phyloP scores from a whole-genome alignment of 2,888 invertebrate species.

The Oeneis ivallda region DNA sequence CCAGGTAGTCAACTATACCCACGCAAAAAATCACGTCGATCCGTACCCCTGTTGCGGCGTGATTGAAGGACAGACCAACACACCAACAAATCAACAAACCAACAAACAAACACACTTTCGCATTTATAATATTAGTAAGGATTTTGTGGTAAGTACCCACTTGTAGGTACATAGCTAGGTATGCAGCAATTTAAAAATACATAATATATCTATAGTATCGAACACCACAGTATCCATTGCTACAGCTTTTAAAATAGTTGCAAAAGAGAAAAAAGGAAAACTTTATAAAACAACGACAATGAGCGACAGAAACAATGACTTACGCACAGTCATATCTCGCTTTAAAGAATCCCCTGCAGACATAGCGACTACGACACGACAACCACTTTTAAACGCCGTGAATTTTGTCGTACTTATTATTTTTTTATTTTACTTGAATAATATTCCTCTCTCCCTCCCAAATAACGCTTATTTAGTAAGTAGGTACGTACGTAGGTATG shows the following conservation, averaged over 20 bases:
- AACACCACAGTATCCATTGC: background rate
- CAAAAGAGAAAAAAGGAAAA: conserved; percentile 1
- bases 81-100: too few species aligned
- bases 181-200: conserved; percentile 6
- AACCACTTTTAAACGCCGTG: background rate
- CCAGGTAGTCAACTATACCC: too few species aligned
- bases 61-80: too few species aligned
- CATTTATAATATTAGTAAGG: too few species aligned
- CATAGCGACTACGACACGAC: conserved; percentile 11
- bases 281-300: conserved; percentile 8
- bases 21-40: too few species aligned
- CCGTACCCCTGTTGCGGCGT: too few species aligned
- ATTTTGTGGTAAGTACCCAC: too few species aligned
- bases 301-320: conserved; percentile 28
- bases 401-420: background rate
- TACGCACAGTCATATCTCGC: conserved; percentile 26
- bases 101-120: too few species aligned
- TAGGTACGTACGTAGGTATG: too few species aligned
- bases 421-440: too few species aligned
- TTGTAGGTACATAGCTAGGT: background rate
- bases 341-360: background rate
- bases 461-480: too few species aligned
- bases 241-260: conserved; percentile 16
- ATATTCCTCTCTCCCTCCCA: too few species aligned
- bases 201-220: background rate